phyloP scores from a whole-genome alignment of 2,797 vertebrate genomes.

The Peromyscus aztecus region DNA sequence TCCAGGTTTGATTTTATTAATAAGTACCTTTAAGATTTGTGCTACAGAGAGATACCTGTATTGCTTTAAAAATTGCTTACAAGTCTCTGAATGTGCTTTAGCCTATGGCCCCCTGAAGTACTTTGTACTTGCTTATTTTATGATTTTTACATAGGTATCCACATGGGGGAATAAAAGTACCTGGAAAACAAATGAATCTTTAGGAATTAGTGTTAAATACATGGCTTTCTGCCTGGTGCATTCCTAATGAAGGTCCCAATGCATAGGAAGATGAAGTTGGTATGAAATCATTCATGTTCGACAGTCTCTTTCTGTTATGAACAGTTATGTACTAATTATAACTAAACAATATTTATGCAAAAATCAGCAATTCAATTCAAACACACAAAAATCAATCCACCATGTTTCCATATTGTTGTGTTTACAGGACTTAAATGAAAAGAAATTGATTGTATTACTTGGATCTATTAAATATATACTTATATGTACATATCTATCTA shows the following conservation, averaged over 20 bases:
- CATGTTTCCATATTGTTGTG: neutral
- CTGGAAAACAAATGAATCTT: neutral
- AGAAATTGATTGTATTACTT: neutral
- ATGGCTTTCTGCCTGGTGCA: neutral
- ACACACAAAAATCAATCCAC: neutral
- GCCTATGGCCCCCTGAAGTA: neutral
- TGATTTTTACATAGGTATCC: neutral
- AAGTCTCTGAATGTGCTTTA: neutral
- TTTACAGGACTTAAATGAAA: neutral
- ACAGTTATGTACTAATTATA: neutral
- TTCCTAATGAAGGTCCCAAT: neutral
- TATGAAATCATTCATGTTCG: neutral
- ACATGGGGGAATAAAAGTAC: neutral
- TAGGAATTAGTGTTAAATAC: neutral
- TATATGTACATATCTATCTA: neutral
- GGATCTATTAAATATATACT: neutral
- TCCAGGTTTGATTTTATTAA: too few relatives aligned
- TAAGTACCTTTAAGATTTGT: too few relatives aligned
- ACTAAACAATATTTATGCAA: neutral
- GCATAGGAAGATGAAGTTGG: neutral
- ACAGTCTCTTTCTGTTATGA: neutral
- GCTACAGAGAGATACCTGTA: neutral
- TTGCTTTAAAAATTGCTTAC: neutral
- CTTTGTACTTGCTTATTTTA: neutral
- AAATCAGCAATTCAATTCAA: conserved; percentile 23